Percentiles rank a stretch among this genome's conserved stretches.
Conservation (phyloP, 2,888 invertebrate genomes). For the Idaea dimidiata region DNA sequence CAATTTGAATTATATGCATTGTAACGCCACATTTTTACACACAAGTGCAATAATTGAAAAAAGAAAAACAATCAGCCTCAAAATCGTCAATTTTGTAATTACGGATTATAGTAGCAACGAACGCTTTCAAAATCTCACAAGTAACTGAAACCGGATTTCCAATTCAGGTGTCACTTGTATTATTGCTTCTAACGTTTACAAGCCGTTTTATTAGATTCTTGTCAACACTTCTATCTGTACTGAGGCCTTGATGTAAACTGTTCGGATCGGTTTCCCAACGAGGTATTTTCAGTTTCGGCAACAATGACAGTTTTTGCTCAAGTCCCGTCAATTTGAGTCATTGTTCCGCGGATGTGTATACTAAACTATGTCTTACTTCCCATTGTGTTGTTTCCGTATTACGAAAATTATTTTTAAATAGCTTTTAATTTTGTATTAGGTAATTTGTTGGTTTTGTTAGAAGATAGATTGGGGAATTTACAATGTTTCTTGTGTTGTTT, state of each 20-base stretch:
- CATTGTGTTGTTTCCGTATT: slow-evolving; percentile 1
- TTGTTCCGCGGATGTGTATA: not conserved
- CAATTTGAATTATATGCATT: slow-evolving; percentile 46
- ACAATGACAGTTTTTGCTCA: slow-evolving; percentile 1
- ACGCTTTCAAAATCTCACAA: too few relatives aligned
- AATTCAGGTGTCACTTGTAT: not conserved
- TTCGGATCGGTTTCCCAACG: not conserved
- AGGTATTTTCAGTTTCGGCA: not conserved
- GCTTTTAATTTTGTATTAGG: not conserved
- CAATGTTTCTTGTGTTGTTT: too few relatives aligned
- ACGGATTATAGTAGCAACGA: too few relatives aligned
- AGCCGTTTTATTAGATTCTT: not conserved
- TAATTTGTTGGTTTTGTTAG: not conserved
- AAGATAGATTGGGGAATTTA: not conserved
- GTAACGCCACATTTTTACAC: slow-evolving; percentile 51
- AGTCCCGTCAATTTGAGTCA: not conserved
- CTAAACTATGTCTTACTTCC: not conserved
- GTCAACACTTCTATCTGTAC: not conserved
- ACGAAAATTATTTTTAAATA: not conserved
- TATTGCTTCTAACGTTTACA: not conserved
- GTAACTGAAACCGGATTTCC: too few relatives aligned
- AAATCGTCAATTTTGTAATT: too few relatives aligned
- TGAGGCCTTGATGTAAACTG: slow-evolving; percentile 1
- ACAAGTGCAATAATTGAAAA: too few relatives aligned
- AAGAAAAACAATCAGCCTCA: too few relatives aligned